These are phyloP conservation scores for Drosophila pseudotalamancana DNA, from an alignment of 2,888 invertebrate species.

Conservation along the genomic window DNA sequence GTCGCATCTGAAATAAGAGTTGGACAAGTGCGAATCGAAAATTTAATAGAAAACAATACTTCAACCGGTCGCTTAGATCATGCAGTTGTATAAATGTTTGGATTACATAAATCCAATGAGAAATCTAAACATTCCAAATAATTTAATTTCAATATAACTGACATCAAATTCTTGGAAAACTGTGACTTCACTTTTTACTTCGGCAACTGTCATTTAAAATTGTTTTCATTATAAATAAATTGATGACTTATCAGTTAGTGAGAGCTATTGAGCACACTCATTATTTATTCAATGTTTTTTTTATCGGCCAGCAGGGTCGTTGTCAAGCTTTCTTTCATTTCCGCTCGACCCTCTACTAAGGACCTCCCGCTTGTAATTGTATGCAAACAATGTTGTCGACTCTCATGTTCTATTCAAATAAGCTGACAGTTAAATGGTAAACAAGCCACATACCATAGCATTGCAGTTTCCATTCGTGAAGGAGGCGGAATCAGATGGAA, in stretches of 20 bases:
- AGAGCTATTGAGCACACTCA: conserved; percentile 11
- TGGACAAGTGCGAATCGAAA: too few species aligned
- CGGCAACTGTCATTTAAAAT: neutral
- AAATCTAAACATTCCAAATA: too few species aligned
- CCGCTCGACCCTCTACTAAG: conserved; percentile 11
- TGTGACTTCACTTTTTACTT: too few species aligned
- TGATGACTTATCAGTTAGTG: conserved; percentile 7
- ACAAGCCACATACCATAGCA: conserved; percentile 49
- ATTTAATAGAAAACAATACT: too few species aligned
- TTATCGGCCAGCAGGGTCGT: conserved; percentile 2
- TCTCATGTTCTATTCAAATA: conserved; percentile 80
- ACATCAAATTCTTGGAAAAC: too few species aligned
- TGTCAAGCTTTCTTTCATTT: neutral
- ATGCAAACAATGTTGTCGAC: conserved; percentile 75
- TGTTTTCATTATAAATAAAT: conserved; percentile 5
- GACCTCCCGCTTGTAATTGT: conserved; percentile 60
- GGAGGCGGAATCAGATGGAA: neutral
- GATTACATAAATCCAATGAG: too few species aligned
- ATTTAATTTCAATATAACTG: too few species aligned
- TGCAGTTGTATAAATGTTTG: too few species aligned
- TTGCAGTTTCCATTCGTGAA: conserved; percentile 7
- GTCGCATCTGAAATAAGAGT: too few species aligned
- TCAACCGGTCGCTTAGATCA: too few species aligned
- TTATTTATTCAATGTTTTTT: conserved; percentile 18
- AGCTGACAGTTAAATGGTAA: conserved; percentile 66